Evolutionary conservation across 1,140 invertebrate species (phyloP), one percentile per base, ranked within the genome.

Genomic region (Drosophila pectinifera): DNA sequence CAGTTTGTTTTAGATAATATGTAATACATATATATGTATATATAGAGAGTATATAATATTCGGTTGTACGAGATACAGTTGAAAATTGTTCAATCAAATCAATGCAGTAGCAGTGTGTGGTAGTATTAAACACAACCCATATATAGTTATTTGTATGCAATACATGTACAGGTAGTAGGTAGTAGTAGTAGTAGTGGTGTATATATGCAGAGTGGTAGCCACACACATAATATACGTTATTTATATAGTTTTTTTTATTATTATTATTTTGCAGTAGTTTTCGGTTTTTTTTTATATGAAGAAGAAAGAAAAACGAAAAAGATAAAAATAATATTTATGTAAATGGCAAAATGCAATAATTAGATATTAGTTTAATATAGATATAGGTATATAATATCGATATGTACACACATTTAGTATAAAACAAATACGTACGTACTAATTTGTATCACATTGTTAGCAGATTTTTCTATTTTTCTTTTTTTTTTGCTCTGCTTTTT

Each of bases 311-410:
- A 91, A 91, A 90, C 77, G 82, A 88, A 91, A 91, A 91, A 91
- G 80, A 90, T 89, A 91, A 91, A 91, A 88, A 91, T 88, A 88
- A 91, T 90, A 86, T 85, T 86, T 86, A 90, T 91, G 80, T 91
- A 91, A 91, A 91, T 91, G 89, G 86, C 90, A 91, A 91, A 91
- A 91, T 91, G 90, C 90, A 91, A 91, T 91, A 91, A 90, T 91
- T 89, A 91, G 83, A 85, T 89, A 91, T 88, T 86, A 85, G 85
- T 83, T 82, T 91, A 90, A 80, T 80, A 86, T 86, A 86, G 64
- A 91, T 90, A 91, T 90, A 86, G 90, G 84, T 83, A 76, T 84
- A 79, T 86, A 90, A 84, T 84, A 90, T 84, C 80, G 75, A 81
- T 90, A 89, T 89, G 76, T 91, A 91, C 81, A 89, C 83, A 91